Base-by-base conservation (phyloP, 2,888 invertebrate species). In the Malacosoma neustria region DNA sequence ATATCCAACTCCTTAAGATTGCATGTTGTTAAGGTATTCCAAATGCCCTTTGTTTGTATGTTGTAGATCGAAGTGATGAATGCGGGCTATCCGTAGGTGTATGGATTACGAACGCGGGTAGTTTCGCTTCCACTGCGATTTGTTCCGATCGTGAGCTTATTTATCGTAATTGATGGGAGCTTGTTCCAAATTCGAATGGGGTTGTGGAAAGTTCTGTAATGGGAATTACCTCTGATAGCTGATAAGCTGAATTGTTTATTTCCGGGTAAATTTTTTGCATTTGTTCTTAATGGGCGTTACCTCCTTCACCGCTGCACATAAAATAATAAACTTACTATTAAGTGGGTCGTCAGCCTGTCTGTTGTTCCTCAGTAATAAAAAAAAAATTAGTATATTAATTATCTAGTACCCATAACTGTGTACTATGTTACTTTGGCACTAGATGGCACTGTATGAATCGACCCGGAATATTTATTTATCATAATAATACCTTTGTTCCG, bases 121-220 rank as follows among this genome's bases (percentile, higher is more conserved):
- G 74, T 75, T 80, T 81, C 84, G 84, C 82, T 84, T 75, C 74
- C 76, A 66, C 68, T 80, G 84, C 81, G 81, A 84, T 84, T 84
- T 70, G 75, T 81, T 81, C 75, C 81, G 81, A 84, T 85, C 81
- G 70, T 60, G 61, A 58, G 57, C 64, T 73, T 80, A 81, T 84
- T 84, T 84, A 84, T 82, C 61, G 80, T 62, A 56, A 57, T 60
- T 50, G 49, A 22, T 47, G 51, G 55, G 63, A 63, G 76, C 77
- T 73, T 73, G 65, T 59, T 64, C 41, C 40, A 43, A 40, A 41
- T 41, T 43, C 22, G 22, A 22, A 22, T 11, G 34, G 40, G 40
- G 42, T 48, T 44, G 40, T 36, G 39, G 36, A 39, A 39, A 39
- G 39, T 39, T 38, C 33, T n/a, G 30, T 33, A 33, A 15, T 30